Conservation (phyloP, 2,888 invertebrate genomes). For the Erebia epiphron region DNA sequence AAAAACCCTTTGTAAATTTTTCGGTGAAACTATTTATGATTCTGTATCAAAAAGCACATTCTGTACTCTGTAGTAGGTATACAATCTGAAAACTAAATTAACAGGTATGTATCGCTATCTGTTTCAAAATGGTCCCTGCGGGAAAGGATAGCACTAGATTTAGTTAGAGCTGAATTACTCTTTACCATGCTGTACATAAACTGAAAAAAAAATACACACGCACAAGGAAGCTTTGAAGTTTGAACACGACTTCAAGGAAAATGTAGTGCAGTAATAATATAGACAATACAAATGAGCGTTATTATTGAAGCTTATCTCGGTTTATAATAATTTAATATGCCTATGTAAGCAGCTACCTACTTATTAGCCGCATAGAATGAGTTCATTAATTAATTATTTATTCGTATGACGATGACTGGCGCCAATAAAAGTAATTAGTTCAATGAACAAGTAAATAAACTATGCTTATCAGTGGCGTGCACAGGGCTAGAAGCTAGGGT, state of each 20-base stretch:
- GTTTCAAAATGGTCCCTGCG: no score
- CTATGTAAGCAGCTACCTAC: background rate
- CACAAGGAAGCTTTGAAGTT: background rate
- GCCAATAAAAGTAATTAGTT: conserved; percentile 20
- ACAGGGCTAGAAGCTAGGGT: no score
- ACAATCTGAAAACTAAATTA: no score
- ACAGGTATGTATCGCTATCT: no score
- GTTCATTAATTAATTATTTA: conserved; percentile 16
- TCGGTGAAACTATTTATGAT: no score
- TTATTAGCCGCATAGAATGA: conserved; percentile 8
- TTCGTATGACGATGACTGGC: conserved; percentile 17
- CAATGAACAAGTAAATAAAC: conserved; percentile 1
- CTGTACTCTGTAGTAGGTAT: no score
- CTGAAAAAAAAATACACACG: background rate
- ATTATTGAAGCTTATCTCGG: conserved; percentile 4
- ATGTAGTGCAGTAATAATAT: conserved; percentile 5
- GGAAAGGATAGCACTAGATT: no score
- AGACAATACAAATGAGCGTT: conserved; percentile 2
- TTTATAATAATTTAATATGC: background rate
- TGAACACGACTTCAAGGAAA: background rate
- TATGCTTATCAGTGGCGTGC: no score
- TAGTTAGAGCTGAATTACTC: no score
- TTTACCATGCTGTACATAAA: no score
- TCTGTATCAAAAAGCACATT: no score
- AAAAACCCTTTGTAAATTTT: no score